Evolutionary conservation across 2,113 vertebrate genomes (phyloP).

Genomic region (Erythrocercus mccallii): DNA sequence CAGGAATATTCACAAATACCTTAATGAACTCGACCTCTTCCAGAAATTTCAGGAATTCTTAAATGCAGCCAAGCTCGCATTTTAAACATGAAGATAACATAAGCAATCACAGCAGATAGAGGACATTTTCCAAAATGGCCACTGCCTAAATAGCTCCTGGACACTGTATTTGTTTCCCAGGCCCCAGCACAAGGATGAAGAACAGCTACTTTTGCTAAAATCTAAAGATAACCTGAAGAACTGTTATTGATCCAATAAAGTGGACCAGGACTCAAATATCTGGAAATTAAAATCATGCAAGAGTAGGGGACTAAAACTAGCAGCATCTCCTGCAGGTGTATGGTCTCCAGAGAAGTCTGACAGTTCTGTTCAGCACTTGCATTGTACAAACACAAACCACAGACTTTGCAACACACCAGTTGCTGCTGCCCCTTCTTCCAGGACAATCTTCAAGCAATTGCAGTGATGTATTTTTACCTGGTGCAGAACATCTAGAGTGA

Average conservation of each 20-base stretch:
- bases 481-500: conserved; percentile 91
- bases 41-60: not conserved
- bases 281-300: not conserved
- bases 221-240: not conserved
- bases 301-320: not conserved
- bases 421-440: not conserved
- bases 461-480: conserved; percentile 73
- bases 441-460: not conserved
- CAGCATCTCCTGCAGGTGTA: not conserved
- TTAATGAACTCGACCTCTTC: not conserved
- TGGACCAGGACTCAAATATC: not conserved
- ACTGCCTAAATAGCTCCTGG: not conserved
- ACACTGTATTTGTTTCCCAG: not conserved
- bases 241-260: not conserved
- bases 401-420: not conserved
- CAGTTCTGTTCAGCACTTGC: not conserved
- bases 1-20: not conserved
- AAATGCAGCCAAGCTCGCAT: not conserved
- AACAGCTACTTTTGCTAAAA: not conserved
- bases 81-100: not conserved
- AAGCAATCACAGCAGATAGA: not conserved
- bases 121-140: not conserved
- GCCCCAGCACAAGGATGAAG: accelerated
- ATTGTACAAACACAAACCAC: not conserved
- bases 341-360: not conserved